phyloP scores from a whole-genome alignment of 1,140 invertebrate species.

The Psilanteris sp. region DNA sequence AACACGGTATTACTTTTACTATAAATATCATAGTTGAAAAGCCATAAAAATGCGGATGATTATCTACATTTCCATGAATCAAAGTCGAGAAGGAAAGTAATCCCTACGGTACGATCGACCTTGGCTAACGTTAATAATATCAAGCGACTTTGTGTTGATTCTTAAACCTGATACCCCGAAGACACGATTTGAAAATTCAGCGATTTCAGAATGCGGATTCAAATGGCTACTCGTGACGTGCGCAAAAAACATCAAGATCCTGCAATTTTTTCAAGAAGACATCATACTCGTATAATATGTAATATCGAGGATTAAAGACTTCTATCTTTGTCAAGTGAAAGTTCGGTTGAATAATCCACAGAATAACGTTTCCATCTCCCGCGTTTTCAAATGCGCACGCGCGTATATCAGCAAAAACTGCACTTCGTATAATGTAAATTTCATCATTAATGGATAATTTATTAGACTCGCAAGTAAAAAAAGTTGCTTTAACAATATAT shows the following conservation, averaged over 20 bases:
- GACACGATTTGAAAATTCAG: too few relatives aligned
- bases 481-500: too few relatives aligned
- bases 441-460: slow-evolving; percentile 34
- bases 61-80: slow-evolving; percentile 34
- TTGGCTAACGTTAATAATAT: slow-evolving; percentile 50
- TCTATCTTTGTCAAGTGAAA: slow-evolving; percentile 65
- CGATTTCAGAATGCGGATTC: slow-evolving; percentile 50
- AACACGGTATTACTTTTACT: slow-evolving; percentile 6
- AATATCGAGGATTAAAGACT: slow-evolving; percentile 58
- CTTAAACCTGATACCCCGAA: slow-evolving; percentile 61
- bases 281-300: slow-evolving; percentile 61
- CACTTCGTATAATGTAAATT: slow-evolving; percentile 42
- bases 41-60: slow-evolving; percentile 14
- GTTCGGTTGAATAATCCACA: slow-evolving; percentile 63
- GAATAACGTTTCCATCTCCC: slow-evolving; percentile 63
- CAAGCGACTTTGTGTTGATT: slow-evolving; percentile 39
- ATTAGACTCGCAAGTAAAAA: too few relatives aligned
- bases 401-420: slow-evolving; percentile 44
- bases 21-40: slow-evolving; percentile 17
- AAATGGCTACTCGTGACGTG: too few relatives aligned
- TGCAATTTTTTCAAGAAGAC: slow-evolving; percentile 58
- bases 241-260: slow-evolving; percentile 23
- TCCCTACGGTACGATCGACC: slow-evolving; percentile 35
- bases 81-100: slow-evolving; percentile 37
- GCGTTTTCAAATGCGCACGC: slow-evolving; percentile 41